These are phyloP conservation scores for Uria lomvia DNA, from an alignment of 2,113 vertebrate genomes.

Conservation along the genomic window DNA sequence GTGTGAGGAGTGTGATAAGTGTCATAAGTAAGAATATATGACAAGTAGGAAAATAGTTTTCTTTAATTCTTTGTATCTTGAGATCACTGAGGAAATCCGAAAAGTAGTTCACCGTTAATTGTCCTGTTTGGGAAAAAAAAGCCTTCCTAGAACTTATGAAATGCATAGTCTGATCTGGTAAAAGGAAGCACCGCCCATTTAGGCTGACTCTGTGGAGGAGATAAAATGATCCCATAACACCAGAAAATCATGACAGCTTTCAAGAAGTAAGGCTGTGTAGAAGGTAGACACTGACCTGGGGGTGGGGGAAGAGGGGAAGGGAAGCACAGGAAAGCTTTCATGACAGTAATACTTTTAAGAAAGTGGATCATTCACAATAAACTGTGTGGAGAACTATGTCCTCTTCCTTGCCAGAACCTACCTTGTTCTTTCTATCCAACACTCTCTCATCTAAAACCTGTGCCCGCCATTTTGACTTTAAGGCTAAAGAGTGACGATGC, in stretches of 20 bases:
- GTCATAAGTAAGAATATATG: background rate
- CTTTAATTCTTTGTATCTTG: background rate
- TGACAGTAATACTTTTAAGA: background rate
- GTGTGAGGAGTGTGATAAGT: too few species aligned
- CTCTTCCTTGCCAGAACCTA: background rate
- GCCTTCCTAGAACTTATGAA: background rate
- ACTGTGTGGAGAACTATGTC: background rate
- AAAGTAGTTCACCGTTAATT: background rate
- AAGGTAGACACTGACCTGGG: background rate
- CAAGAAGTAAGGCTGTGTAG: background rate
- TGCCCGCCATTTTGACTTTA: background rate
- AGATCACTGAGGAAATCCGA: background rate
- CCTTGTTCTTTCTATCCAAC: background rate
- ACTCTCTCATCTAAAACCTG: background rate
- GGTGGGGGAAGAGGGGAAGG: accelerated
- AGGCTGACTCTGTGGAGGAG: background rate
- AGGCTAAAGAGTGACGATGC: background rate
- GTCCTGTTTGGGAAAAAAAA: background rate
- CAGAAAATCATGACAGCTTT: background rate
- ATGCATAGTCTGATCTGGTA: accelerated
- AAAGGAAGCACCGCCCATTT: background rate
- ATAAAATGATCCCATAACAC: background rate
- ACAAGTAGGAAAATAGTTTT: background rate
- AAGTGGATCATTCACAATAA: background rate
- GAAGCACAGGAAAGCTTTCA: background rate